phyloP scores from a whole-genome alignment of 2,797 vertebrate genomes.

The Pseudocheirus occidentalis region DNA sequence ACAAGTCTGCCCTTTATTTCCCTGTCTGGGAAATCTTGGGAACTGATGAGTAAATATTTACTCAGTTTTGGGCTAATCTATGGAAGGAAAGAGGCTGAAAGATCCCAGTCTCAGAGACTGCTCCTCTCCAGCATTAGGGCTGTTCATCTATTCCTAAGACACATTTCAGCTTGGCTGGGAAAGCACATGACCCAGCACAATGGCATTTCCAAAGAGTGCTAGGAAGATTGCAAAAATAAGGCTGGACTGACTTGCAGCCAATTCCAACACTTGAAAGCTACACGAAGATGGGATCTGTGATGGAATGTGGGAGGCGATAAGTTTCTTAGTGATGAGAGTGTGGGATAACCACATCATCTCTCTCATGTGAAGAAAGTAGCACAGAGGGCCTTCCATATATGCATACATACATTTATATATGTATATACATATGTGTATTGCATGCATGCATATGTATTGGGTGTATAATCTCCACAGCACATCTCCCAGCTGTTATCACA shows the following conservation, averaged over 20 bases:
- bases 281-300: conserved; percentile 65
- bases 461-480: neutral
- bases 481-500: conserved; percentile 30
- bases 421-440: neutral
- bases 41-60: neutral
- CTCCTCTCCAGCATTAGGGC: conserved; percentile 51
- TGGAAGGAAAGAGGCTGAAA: conserved; percentile 23
- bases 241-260: conserved; percentile 74
- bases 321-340: conserved; percentile 64
- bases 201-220: conserved; percentile 74
- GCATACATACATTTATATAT: neutral
- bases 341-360: conserved; percentile 73
- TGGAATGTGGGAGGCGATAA: conserved; percentile 71
- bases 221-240: conserved; percentile 73
- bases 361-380: conserved; percentile 45
- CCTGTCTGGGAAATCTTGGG: neutral
- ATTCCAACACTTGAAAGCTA: conserved; percentile 73
- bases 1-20: neutral
- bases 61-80: neutral
- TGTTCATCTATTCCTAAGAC: conserved; percentile 39
- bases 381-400: conserved; percentile 18
- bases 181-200: conserved; percentile 74
- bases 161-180: conserved; percentile 64
- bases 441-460: neutral
- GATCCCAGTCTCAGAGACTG: neutral